Base-by-base conservation (phyloP, 1,140 invertebrate genomes). In the Drosophila obscura region DNA sequence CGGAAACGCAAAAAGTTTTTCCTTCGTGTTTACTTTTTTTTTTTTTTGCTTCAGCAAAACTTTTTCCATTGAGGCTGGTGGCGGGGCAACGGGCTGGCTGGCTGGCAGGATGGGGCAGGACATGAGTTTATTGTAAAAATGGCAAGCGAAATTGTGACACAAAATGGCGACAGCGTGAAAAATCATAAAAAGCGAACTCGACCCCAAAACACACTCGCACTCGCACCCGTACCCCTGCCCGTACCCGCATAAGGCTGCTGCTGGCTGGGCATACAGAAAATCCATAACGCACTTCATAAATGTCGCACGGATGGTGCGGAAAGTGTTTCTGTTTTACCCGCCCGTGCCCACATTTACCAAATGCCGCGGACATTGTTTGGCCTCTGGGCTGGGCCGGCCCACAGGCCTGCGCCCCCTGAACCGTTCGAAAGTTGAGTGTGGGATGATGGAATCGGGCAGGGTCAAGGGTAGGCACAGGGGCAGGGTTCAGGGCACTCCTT, bases 211-310 rank as follows among this genome's bases (percentile, higher is more conserved):
- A 62, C 52, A 75, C 48, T 31, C 31, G 55, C 19, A 59, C 50
- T 26, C 41, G 53, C 9, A 41, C 19, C 8, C 49, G 46, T 35
- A 41, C 11, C 4, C 31, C 7, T 43, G 8, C 13, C 13, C 41
- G 19, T 45, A 26, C 19, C 52, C 58, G 31, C 50, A 72, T 22
- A 41, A 22, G 41, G 28, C 31, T 63, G 5, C 28, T 28, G 50
- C 59, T 28, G 44, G 8, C 39, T 61, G 62, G 66, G 56, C 49
- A 79, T 46, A 46, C 64, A 51, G 56, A 75, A 78, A 85, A 67
- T 57, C 58, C 78, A 87, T 87, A 87, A 87, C 69, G 78, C 81
- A 85, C 81, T 85, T 73, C 74, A 87, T 85, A 84, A 85, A 77
- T 80, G 80, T 74, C 71, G 58, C 56, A 61, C 63, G 51, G 58